Conservation (phyloP, 2,888 invertebrate species). For the Pharmacophagus antenor region DNA sequence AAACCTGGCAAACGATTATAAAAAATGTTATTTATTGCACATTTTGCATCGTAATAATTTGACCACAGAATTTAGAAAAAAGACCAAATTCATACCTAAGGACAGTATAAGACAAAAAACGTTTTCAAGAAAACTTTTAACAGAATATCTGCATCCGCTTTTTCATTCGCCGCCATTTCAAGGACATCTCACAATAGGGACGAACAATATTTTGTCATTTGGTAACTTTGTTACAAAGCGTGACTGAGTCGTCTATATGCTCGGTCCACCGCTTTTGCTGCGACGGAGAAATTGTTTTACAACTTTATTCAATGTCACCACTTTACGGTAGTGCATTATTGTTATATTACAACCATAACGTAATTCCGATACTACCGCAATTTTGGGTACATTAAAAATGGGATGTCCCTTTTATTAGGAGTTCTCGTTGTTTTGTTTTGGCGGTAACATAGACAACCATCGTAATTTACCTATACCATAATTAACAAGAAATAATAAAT, state of each 20-base stretch:
- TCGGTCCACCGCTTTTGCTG: constrained; percentile 40
- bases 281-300: constrained; percentile 51
- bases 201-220: constrained; percentile 51
- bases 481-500: constrained; percentile 26
- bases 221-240: constrained; percentile 34
- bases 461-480: constrained; percentile 29
- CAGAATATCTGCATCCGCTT: constrained; percentile 5
- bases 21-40: constrained; percentile 29
- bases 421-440: constrained; percentile 32
- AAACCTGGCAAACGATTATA: neutral
- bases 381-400: constrained; percentile 45
- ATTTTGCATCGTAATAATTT: constrained; percentile 33
- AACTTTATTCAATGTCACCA: constrained; percentile 48
- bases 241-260: constrained; percentile 36
- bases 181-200: constrained; percentile 38
- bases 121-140: constrained; percentile 14
- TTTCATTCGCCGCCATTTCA: constrained; percentile 33
- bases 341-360: constrained; percentile 60
- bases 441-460: constrained; percentile 36
- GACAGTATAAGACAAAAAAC: constrained; percentile 7
- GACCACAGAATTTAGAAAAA: constrained; percentile 31
- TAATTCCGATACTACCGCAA: constrained; percentile 63
- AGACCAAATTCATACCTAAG: constrained; percentile 26
- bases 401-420: constrained; percentile 38
- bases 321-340: constrained; percentile 68